Conservation (phyloP, 2,113 vertebrate genomes). For the Phalacrocorax carbo region DNA sequence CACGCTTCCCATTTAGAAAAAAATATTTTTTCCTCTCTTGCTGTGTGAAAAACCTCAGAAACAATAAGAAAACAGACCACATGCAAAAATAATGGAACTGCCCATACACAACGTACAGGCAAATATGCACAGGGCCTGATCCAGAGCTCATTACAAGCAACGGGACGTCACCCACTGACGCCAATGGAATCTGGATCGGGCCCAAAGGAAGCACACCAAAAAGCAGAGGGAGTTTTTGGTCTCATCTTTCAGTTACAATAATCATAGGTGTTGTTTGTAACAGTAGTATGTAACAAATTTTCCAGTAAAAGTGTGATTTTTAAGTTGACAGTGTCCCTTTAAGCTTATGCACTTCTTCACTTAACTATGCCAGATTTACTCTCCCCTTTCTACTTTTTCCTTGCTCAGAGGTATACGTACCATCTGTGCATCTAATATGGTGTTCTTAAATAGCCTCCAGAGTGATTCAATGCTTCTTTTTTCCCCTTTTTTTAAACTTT, state of each 20-base stretch:
- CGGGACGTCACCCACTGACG: background rate
- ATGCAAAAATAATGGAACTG: constrained; percentile 4
- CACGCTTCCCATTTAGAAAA: background rate
- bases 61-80: background rate
- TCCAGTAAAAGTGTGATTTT: constrained; percentile 64
- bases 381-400: constrained; percentile 70
- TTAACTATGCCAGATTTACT: constrained; percentile 79
- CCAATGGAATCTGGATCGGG: background rate
- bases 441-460: constrained; percentile 64
- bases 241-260: constrained; percentile 20
- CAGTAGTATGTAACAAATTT: constrained; percentile 61
- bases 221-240: background rate
- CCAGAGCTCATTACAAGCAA: background rate
- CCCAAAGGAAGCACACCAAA: constrained; percentile 24
- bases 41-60: constrained; percentile 18
- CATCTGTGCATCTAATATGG: constrained; percentile 72
- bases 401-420: constrained; percentile 73
- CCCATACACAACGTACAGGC: background rate
- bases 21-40: background rate
- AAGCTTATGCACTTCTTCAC: constrained; percentile 74
- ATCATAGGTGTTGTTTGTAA: constrained; percentile 59
- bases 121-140: background rate
- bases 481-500: background rate
- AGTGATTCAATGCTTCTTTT: constrained; percentile 35
- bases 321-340: constrained; percentile 72